Conservation (phyloP, 2,113 vertebrate genomes). For the Chunga burmeisteri region DNA sequence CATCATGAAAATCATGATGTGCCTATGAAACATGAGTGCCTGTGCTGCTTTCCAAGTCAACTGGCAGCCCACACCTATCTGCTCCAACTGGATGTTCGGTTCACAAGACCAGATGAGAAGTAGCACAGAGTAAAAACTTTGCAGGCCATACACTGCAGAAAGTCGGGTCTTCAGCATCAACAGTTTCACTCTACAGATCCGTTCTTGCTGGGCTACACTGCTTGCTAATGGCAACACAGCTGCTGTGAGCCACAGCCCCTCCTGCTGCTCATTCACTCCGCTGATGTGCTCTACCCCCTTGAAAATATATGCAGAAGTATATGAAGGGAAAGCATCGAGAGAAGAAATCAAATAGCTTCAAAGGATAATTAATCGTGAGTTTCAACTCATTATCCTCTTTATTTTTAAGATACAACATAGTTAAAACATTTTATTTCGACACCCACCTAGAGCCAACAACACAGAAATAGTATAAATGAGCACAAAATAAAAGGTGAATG, state of each 20-base stretch:
- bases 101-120: background rate
- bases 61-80: background rate
- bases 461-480: background rate
- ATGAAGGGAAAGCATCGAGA: background rate
- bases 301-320: background rate
- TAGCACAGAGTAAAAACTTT: background rate
- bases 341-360: background rate
- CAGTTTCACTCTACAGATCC: background rate
- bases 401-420: background rate
- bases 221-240: background rate
- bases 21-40: too few relatives aligned
- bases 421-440: background rate
- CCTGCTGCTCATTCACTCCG: background rate
- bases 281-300: background rate
- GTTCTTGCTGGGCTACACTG: background rate
- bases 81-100: background rate
- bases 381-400: background rate
- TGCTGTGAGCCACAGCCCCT: background rate
- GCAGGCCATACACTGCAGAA: background rate
- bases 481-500: background rate
- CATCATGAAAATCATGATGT: too few relatives aligned
- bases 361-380: background rate
- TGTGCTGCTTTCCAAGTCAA: background rate
- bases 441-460: background rate
- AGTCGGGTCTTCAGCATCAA: background rate